Conservation (phyloP, 2,888 invertebrate species). For the Dolichomitus sp. region DNA sequence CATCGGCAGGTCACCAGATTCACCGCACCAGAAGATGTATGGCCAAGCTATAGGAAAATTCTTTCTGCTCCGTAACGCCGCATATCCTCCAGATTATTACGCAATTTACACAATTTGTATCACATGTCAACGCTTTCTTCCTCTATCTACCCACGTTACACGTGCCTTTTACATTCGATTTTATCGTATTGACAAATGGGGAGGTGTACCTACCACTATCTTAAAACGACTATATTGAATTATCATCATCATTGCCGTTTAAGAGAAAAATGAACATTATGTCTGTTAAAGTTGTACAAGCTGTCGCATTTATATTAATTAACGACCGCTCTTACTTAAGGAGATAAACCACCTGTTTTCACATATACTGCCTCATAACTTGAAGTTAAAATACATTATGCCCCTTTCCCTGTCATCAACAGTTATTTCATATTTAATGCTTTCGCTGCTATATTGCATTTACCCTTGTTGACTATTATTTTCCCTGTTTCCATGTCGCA, state of each 20-base stretch:
- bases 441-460: not conserved
- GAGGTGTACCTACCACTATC: not conserved
- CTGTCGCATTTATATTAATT: not conserved
- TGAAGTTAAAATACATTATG: not conserved
- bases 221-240: not conserved
- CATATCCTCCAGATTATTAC: slow-evolving; percentile 3
- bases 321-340: not conserved
- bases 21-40: not conserved
- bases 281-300: not conserved
- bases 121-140: slow-evolving; percentile 16
- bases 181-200: slow-evolving; percentile 40
- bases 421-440: not conserved
- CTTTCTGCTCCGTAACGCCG: slow-evolving; percentile 17
- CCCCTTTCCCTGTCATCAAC: not conserved
- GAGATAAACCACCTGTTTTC: not conserved
- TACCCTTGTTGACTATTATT: not conserved
- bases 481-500: slow-evolving; percentile 3
- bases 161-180: not conserved
- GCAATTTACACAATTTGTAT: slow-evolving; percentile 24
- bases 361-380: not conserved
- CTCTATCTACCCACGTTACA: not conserved
- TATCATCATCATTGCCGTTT: not conserved
- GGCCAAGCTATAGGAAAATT: not conserved
- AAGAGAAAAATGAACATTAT: slow-evolving; percentile 5
- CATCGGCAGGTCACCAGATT: slow-evolving; percentile 15